A percentile compares a stretch with the other conserved stretches of the same genome.
Conservation (phyloP, 2,797 vertebrate species). For the Passerculus sandwichensis region DNA sequence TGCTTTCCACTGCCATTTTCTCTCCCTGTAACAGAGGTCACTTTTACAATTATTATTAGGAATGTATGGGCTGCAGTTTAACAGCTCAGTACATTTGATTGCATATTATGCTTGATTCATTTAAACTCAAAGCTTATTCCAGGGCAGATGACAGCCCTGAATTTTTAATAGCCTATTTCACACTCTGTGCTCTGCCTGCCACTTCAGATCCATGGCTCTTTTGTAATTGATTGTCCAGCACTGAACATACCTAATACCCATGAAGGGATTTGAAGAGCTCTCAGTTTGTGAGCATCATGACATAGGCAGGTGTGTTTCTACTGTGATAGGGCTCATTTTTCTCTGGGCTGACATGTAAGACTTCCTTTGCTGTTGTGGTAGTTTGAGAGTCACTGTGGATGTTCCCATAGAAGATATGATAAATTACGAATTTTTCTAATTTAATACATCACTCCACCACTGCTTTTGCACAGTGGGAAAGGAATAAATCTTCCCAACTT, state of each 20-base stretch:
- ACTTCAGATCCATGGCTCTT: constrained; percentile 8
- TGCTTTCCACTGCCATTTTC: neutral
- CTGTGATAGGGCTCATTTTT: neutral
- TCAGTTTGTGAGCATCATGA: neutral
- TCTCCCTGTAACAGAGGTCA: neutral
- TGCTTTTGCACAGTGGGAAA: neutral
- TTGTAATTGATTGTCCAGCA: constrained; percentile 27
- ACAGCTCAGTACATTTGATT: constrained; percentile 28
- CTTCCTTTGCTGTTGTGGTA: neutral
- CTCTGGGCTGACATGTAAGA: neutral
- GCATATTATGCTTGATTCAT: constrained; percentile 11
- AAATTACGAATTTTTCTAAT: neutral
- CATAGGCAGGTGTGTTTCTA: neutral
- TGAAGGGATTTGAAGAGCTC: constrained; percentile 1
- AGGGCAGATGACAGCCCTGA: neutral
- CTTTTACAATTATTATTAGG: constrained; percentile 27
- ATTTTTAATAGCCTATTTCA: constrained; percentile 58
- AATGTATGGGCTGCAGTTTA: constrained; percentile 17
- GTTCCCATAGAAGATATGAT: neutral
- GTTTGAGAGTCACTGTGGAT: neutral
- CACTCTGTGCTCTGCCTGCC: neutral
- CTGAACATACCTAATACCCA: neutral
- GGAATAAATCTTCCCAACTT: neutral
- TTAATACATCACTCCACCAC: neutral
- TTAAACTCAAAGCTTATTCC: constrained; percentile 23